Conservation (phyloP, 2,113 vertebrate species). For the Arothron firmamentum region DNA sequence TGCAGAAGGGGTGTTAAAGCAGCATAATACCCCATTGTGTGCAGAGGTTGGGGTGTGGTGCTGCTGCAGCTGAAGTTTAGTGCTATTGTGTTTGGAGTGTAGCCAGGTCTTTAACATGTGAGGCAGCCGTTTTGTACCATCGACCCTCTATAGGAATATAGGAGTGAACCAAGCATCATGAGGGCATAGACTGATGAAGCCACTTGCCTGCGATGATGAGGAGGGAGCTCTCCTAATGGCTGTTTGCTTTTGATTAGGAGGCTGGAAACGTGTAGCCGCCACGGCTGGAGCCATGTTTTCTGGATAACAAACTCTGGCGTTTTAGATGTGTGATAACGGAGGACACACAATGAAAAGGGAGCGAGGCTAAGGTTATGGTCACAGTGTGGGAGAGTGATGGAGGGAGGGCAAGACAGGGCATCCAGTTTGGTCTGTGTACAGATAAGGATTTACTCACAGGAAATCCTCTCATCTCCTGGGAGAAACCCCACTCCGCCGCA, state of each 20-base stretch:
- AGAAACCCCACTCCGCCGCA: not conserved
- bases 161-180: slow-evolving; percentile 34
- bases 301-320: slow-evolving; percentile 42
- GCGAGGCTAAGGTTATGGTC: slow-evolving; percentile 37
- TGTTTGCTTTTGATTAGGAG: slow-evolving; percentile 70
- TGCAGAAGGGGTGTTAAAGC: not conserved
- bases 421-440: slow-evolving; percentile 15
- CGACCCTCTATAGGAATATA: slow-evolving; percentile 11
- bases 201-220: slow-evolving; percentile 51
- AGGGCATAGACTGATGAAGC: slow-evolving; percentile 57
- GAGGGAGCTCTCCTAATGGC: slow-evolving; percentile 50
- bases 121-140: slow-evolving; percentile 13
- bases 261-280: slow-evolving; percentile 36
- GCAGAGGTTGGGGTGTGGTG: slow-evolving; percentile 12
- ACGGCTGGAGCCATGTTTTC: slow-evolving; percentile 27
- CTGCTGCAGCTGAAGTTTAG: slow-evolving; percentile 38
- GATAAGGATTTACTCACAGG: slow-evolving; percentile 52
- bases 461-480: slow-evolving; percentile 34
- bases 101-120: slow-evolving; percentile 51
- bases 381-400: slow-evolving; percentile 36
- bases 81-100: slow-evolving; percentile 44
- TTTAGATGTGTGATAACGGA: slow-evolving; percentile 35
- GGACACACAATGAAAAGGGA: slow-evolving; percentile 32
- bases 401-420: slow-evolving; percentile 25
- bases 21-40: slow-evolving; percentile 23